Base-by-base conservation (phyloP, 2,888 invertebrate genomes). In the Trachelus tabidus region DNA sequence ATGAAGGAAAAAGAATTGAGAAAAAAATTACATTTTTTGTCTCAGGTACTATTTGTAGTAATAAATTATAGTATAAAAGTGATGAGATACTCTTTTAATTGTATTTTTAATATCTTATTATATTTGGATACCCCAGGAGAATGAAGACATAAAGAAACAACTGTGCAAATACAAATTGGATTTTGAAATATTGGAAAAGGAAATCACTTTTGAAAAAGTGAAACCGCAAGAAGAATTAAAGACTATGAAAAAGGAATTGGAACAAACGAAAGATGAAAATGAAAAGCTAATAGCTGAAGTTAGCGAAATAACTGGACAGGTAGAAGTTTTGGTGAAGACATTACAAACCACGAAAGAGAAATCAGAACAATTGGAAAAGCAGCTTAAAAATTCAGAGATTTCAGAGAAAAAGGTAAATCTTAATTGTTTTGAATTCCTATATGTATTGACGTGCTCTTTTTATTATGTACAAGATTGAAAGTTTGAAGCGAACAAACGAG, bases 101-200 rank as follows among this genome's bases (percentile, higher is more conserved):
- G 9, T 23, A 56, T 56, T 56, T 23, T 56, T 6, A 23, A 56
- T 56, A 9, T 56, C 9, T 56, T 56, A 23, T 0, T 56, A 23
- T 56, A 56, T 23, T 56, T 56, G 56, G 9, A 9, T 56, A 23
- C 2, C 56, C 23, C 23, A 56, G 56, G 86, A 88, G 79, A 88
- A 85, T 40, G 81, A 85, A 34, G 84, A 86, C 77, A 83, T 87
- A 75, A 87, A 85, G 76, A 84, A 76, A 6, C 86, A 89, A 75
- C 78, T 90, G 33, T 75, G 84, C 69, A 83, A 85, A 69, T 86
- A 84, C 69, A 82, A 86, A 84, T 78, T 85, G 30, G 86, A 88
- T 78, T 81, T 89, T 73, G 86, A 88, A 37, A 81, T 87, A n/a
- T 85, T 88, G 35, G 85, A 86, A 69, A 83, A 86, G 33, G 87